Conservation (phyloP, 2,888 invertebrate species). For the Congeria kusceri region DNA sequence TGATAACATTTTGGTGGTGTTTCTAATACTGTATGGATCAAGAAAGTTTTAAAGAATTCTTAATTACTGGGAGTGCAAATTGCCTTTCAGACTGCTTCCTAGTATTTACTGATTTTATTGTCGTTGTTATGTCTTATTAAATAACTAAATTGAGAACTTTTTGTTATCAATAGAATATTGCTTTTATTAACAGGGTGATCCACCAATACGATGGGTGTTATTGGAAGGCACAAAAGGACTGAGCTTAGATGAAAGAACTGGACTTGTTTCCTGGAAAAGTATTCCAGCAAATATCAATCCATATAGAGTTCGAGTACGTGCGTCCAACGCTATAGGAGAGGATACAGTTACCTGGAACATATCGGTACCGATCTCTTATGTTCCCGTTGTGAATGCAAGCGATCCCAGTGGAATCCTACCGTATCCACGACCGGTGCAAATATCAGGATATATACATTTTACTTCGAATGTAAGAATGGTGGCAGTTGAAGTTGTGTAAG, state of each 20-base stretch:
- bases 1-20: too few relatives aligned
- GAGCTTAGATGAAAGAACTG: slow-evolving; percentile 28
- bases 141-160: too few relatives aligned
- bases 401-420: slow-evolving; percentile 26
- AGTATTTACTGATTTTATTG: too few relatives aligned
- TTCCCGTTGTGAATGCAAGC: slow-evolving; percentile 17
- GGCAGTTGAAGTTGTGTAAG: too few relatives aligned
- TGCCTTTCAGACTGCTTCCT: too few relatives aligned
- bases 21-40: too few relatives aligned
- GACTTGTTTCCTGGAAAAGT: slow-evolving; percentile 39
- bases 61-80: too few relatives aligned
- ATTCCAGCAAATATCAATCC: slow-evolving; percentile 17
- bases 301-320: slow-evolving; percentile 34
- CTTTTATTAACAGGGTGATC: slow-evolving; percentile 43
- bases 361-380: slow-evolving; percentile 43
- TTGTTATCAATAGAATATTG: background rate
- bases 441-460: slow-evolving; percentile 18
- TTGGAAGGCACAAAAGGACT: slow-evolving; percentile 27
- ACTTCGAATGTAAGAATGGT: too few relatives aligned
- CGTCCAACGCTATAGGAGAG: slow-evolving; percentile 41
- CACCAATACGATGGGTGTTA: slow-evolving; percentile 43
- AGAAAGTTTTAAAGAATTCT: too few relatives aligned
- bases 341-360: slow-evolving; percentile 35
- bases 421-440: slow-evolving; percentile 28
- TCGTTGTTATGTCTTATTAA: too few relatives aligned